Conservation (phyloP, 2,797 vertebrate genomes). For the Tragopan temminckii region DNA sequence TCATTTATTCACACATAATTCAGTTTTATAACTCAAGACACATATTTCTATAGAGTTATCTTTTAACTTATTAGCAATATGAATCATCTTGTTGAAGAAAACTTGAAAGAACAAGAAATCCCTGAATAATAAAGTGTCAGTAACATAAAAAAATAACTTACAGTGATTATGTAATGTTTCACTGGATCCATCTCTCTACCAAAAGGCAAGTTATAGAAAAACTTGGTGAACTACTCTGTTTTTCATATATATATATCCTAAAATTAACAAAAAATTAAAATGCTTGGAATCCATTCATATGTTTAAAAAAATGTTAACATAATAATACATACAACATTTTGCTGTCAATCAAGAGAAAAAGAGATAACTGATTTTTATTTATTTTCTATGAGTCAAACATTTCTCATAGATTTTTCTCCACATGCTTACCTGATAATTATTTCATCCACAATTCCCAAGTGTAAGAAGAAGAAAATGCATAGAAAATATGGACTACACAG, state of each 20-base stretch:
- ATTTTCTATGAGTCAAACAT: neutral
- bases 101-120: neutral
- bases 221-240: slow-evolving; percentile 19
- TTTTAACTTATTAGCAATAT: neutral
- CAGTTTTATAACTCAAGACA: neutral
- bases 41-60: neutral
- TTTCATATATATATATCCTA: neutral
- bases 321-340: slow-evolving; percentile 14
- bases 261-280: neutral
- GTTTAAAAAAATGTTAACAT: slow-evolving; percentile 13
- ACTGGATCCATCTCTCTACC: slow-evolving; percentile 26
- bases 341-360: neutral
- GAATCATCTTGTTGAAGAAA: slow-evolving; percentile 16
- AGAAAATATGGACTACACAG: neutral
- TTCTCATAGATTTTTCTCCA: neutral
- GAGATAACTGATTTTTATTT: neutral
- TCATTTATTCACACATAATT: neutral
- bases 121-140: slow-evolving; percentile 40
- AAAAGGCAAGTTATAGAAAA: slow-evolving; percentile 30
- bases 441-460: neutral
- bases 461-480: neutral
- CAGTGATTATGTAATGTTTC: slow-evolving; percentile 44
- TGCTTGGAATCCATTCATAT: neutral
- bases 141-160: slow-evolving; percentile 12
- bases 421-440: neutral